Percentiles rank a stretch among this genome's conserved stretches.
These are phyloP conservation scores for Oscheius sp. DNA, from an alignment of 2,888 invertebrate species.

Conservation along the genomic window DNA sequence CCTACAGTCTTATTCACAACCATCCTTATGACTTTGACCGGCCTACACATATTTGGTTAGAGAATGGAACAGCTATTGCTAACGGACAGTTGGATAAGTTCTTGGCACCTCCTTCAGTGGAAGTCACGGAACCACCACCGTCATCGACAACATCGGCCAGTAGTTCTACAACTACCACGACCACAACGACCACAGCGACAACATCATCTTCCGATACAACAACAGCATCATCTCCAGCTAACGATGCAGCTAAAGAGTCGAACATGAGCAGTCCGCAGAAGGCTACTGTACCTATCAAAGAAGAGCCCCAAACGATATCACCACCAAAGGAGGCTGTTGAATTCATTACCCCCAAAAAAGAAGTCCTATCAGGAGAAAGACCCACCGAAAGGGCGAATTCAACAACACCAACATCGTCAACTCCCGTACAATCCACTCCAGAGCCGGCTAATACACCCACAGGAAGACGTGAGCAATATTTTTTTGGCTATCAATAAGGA, in stretches of 20 bases:
- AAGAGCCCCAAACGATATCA: background rate
- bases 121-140: constrained; percentile 37
- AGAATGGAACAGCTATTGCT: background rate
- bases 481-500: too few relatives aligned
- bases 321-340: background rate
- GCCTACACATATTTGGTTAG: constrained; percentile 16
- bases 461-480: constrained; percentile 15
- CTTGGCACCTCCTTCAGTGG: constrained; percentile 30
- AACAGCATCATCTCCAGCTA: background rate
- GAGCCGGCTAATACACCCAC: constrained; percentile 24
- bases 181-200: constrained; percentile 33
- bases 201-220: background rate
- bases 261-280: background rate
- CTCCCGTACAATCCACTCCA: constrained; percentile 35
- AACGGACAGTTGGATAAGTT: background rate
- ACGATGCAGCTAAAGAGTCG: background rate
- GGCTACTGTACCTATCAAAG: background rate
- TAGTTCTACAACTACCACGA: constrained; percentile 11
- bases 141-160: constrained; percentile 4
- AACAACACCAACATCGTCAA: constrained; percentile 40
- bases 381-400: constrained; percentile 25
- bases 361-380: constrained; percentile 25
- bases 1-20: constrained; percentile 1
- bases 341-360: constrained; percentile 16
- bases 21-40: constrained; percentile 17